phyloP scores from a whole-genome alignment of 2,888 invertebrate genomes.

The Creontiades dilutus region DNA sequence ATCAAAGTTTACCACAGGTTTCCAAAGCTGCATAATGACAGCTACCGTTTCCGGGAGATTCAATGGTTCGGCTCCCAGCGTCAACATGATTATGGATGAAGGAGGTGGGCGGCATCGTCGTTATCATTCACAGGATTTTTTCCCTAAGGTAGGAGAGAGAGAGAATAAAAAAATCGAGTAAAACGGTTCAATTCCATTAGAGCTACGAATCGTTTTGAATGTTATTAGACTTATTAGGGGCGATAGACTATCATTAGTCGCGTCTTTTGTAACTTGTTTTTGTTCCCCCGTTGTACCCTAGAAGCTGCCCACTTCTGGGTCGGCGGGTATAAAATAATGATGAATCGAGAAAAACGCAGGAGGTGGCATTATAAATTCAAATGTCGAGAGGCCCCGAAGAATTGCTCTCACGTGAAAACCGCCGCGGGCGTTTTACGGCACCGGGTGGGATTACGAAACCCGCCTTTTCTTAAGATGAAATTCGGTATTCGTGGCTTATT shows the following conservation, averaged over 20 bases:
- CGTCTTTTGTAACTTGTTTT: constrained; percentile 1
- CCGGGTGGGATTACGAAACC: background rate
- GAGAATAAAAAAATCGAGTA: background rate
- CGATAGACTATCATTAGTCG: constrained; percentile 7
- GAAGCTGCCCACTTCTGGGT: background rate
- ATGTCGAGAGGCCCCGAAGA: constrained; percentile 20
- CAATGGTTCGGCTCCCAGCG: background rate
- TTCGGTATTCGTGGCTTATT: constrained; percentile 39
- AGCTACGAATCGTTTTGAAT: constrained; percentile 23
- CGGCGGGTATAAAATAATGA: background rate
- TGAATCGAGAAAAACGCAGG: constrained; percentile 29
- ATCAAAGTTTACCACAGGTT: background rate
- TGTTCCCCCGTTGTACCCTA: background rate
- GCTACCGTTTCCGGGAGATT: constrained; percentile 17
- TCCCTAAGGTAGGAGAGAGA: background rate
- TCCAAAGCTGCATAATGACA: background rate
- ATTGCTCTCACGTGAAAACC: constrained; percentile 26
- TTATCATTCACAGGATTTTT: constrained; percentile 11
- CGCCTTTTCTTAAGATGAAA: constrained; percentile 3
- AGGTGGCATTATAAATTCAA: constrained; percentile 32
- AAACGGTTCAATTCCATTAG: constrained; percentile 25
- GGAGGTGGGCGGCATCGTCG: constrained; percentile 6
- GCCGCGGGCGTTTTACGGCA: constrained; percentile 22
- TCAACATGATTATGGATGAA: constrained; percentile 32
- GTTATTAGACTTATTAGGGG: constrained; percentile 36